Conservation (phyloP, 2,888 invertebrate species). For the Margaritifera margaritifera region DNA sequence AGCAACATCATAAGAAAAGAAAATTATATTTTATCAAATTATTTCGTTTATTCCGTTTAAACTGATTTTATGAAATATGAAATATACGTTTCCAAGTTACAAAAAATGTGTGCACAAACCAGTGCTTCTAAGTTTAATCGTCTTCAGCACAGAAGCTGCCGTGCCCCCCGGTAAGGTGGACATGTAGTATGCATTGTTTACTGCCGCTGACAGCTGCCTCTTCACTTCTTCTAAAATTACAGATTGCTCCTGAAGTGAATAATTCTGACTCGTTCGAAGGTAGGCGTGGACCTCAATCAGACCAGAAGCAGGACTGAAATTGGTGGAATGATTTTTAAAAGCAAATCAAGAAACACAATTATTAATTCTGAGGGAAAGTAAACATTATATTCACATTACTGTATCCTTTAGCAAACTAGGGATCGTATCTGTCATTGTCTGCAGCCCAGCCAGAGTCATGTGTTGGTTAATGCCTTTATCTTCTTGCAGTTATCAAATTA, state of each 20-base stretch:
- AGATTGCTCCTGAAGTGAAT: slow-evolving; percentile 34
- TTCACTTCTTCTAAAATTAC: slow-evolving; percentile 37
- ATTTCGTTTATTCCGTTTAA: not conserved
- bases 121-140: slow-evolving; percentile 51
- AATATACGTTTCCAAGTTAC: not conserved
- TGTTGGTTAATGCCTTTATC: too few relatives aligned
- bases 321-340: too few relatives aligned
- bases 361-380: not conserved
- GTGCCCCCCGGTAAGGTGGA: slow-evolving; percentile 44
- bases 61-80: not conserved
- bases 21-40: too few relatives aligned
- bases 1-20: too few relatives aligned
- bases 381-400: too few relatives aligned
- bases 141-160: slow-evolving; percentile 34
- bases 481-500: too few relatives aligned
- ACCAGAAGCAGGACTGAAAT: slow-evolving; percentile 29
- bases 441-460: too few relatives aligned
- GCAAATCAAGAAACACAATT: not conserved
- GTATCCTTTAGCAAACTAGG: too few relatives aligned
- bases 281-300: slow-evolving; percentile 50
- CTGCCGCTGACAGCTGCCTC: slow-evolving; percentile 24
- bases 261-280: slow-evolving; percentile 34
- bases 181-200: slow-evolving; percentile 36
- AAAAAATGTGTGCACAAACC: slow-evolving; percentile 29
- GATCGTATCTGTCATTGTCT: too few relatives aligned